These are phyloP conservation scores for Silurus asotus DNA, from an alignment of 2,113 vertebrate species.

Conservation along the genomic window DNA sequence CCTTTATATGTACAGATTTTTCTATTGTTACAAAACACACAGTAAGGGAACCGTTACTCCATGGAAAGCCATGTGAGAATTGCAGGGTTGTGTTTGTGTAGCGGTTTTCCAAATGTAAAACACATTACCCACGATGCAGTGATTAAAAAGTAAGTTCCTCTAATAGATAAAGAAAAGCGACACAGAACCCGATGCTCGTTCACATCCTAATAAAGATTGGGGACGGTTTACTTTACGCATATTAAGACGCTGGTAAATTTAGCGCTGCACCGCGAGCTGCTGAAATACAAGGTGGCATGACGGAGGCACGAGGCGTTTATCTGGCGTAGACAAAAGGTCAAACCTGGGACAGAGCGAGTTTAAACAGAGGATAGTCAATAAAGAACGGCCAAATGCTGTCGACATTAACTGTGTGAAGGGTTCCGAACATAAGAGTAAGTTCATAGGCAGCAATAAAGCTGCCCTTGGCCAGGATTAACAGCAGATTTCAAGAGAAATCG, in stretches of 20 bases:
- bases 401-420: not conserved
- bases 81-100: too few species aligned
- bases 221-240: not conserved
- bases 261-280: not conserved
- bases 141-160: too few species aligned
- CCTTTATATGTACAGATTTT: too few species aligned
- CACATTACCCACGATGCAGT: too few species aligned
- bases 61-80: too few species aligned
- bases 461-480: not conserved
- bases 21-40: too few species aligned
- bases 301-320: not conserved
- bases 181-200: not conserved
- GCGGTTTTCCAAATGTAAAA: too few species aligned
- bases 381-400: not conserved
- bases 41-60: too few species aligned
- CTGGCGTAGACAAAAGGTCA: conserved; percentile 30
- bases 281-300: not conserved
- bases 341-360: conserved; percentile 1
- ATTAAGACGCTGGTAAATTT: conserved; percentile 42
- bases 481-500: not conserved
- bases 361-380: not conserved
- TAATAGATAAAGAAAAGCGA: not conserved
- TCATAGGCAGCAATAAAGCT: not conserved
- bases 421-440: not conserved
- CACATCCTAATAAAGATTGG: conserved; percentile 26